These are phyloP conservation scores for Cheilosia grossa DNA, from an alignment of 2,888 invertebrate species.

Conservation along the genomic window DNA sequence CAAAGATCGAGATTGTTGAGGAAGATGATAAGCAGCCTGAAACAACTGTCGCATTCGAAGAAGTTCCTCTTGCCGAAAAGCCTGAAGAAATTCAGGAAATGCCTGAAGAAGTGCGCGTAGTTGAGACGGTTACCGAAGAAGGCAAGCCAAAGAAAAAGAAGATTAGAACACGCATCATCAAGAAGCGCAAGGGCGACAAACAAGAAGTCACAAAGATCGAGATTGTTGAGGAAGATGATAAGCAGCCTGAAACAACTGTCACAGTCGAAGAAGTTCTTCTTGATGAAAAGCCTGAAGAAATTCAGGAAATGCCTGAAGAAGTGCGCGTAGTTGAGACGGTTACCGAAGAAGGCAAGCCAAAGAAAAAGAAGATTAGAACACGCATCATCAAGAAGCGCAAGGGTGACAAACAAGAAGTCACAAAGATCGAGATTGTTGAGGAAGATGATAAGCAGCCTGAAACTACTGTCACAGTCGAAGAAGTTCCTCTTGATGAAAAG, in stretches of 20 bases:
- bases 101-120: slow-evolving; percentile 76
- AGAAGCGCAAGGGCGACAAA: slow-evolving; percentile 76
- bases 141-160: slow-evolving; percentile 77
- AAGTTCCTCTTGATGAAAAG: slow-evolving; percentile 74
- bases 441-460: slow-evolving; percentile 81
- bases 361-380: slow-evolving; percentile 76
- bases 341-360: slow-evolving; percentile 79
- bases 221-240: slow-evolving; percentile 78
- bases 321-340: slow-evolving; percentile 81
- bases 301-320: slow-evolving; percentile 77
- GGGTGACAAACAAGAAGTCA: slow-evolving; percentile 77
- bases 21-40: slow-evolving; percentile 79
- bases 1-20: slow-evolving; percentile 78
- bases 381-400: slow-evolving; percentile 75
- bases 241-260: slow-evolving; percentile 78
- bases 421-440: slow-evolving; percentile 79
- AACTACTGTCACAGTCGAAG: slow-evolving; percentile 77
- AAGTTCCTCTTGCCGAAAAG: slow-evolving; percentile 57
- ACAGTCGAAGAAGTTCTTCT: slow-evolving; percentile 70
- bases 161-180: slow-evolving; percentile 75
- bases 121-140: slow-evolving; percentile 77
- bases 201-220: slow-evolving; percentile 80
- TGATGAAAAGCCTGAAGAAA: slow-evolving; percentile 76
- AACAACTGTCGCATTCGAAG: slow-evolving; percentile 77
- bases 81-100: slow-evolving; percentile 76